Percentiles rank a stretch among this genome's conserved stretches.
Evolutionary conservation across 2,888 invertebrate species (phyloP).

Genomic region (Brachypterus glaber): DNA sequence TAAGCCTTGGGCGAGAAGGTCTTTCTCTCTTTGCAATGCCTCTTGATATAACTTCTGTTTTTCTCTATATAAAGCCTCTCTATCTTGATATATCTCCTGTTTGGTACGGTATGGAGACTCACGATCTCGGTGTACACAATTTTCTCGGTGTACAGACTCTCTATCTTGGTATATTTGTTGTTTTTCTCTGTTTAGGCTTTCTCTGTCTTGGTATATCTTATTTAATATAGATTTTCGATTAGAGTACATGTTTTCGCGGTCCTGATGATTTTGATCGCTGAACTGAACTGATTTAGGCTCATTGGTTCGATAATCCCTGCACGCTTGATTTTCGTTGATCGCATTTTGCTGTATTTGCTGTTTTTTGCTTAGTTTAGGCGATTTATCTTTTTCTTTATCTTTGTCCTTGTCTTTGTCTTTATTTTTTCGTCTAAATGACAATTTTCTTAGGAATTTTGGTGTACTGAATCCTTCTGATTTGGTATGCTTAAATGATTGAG

Average conservation of each 20-base stretch:
- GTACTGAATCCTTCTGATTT: slow-evolving; percentile 30
- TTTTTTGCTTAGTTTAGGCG: slow-evolving; percentile 32
- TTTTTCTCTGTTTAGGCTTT: background rate
- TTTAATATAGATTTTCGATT: background rate
- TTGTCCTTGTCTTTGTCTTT: slow-evolving; percentile 2
- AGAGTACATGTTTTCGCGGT: background rate
- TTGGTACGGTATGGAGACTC: background rate
- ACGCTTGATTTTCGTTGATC: slow-evolving; percentile 26
- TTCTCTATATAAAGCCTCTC: background rate
- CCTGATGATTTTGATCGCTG: background rate
- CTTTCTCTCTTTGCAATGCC: no score
- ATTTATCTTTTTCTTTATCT: slow-evolving; percentile 19
- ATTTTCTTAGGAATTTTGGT: slow-evolving; percentile 36
- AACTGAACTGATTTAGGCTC: slow-evolving; percentile 1
- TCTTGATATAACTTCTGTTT: background rate
- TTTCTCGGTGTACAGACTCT: background rate
- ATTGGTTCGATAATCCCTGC: slow-evolving; percentile 27
- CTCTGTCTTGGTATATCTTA: background rate
- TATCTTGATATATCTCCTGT: background rate
- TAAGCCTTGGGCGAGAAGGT: no score
- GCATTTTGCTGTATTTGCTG: slow-evolving; percentile 17
- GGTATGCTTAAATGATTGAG: slow-evolving; percentile 40
- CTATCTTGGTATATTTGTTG: slow-evolving; percentile 1
- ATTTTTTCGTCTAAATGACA: slow-evolving; percentile 33
- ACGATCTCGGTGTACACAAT: background rate